phyloP scores from a whole-genome alignment of 92 coral and sea anemone species.

The Metridium senile region DNA sequence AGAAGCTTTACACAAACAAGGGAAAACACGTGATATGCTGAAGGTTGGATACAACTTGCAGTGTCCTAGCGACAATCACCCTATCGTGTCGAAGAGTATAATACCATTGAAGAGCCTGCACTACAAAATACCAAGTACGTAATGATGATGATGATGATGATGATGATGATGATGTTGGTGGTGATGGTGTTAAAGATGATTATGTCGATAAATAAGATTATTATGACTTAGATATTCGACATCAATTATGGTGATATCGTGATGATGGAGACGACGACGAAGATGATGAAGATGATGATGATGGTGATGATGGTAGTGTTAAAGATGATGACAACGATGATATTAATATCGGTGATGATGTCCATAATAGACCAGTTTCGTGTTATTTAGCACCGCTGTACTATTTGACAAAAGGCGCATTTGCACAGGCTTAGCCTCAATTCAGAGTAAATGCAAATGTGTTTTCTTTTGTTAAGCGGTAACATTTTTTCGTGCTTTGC shows the following conservation, averaged over 20 bases:
- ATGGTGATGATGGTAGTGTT: neutral
- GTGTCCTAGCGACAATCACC: constrained; percentile 55
- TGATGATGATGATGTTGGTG: neutral
- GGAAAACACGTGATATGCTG: constrained; percentile 53
- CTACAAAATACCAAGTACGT: constrained; percentile 84
- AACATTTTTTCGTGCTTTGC: too few species aligned
- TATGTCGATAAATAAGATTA: neutral
- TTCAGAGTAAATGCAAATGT: too few species aligned
- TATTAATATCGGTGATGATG: neutral
- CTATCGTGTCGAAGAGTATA: constrained; percentile 53
- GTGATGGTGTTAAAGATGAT: neutral
- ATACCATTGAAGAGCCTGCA: constrained; percentile 71
- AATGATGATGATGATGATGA: neutral
- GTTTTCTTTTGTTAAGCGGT: too few species aligned
- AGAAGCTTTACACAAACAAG: constrained; percentile 89
- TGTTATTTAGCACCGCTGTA: too few species aligned
- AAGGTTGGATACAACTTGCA: constrained; percentile 80
- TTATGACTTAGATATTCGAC: neutral
- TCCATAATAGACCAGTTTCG: too few species aligned
- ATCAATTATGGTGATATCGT: neutral
- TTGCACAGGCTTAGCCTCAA: too few species aligned
- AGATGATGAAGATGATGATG: neutral
- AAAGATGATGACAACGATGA: neutral
- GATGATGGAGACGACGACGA: neutral
- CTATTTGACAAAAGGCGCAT: too few species aligned